Evolutionary conservation across 2,113 vertebrate species (phyloP), one percentile per base, ranked within the genome.

Genomic region (Cromileptes altivelis): DNA sequence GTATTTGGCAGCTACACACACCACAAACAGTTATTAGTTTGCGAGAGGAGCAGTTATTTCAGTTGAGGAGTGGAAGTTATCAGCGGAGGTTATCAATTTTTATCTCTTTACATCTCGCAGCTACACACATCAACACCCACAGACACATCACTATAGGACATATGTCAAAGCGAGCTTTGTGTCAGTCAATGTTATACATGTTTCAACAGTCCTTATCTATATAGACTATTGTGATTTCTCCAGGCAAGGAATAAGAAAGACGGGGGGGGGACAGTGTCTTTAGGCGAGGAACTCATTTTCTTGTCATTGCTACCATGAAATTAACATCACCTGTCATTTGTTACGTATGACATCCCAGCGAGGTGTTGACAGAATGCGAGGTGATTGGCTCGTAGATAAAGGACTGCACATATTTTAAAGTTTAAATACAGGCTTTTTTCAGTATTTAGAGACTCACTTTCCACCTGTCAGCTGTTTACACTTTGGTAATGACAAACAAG

Each of bases 251-350:
- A 70, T 68, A 55, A 68, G 5, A 68, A 17, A 75, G 53, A 80
- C 33, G 0, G 1, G 33, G 33, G 33, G 33, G 1, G 55, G 30
- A 47, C 53, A 8, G 2, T 60, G 23, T 53, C 90, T 77, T 7
- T 3, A 27, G 83, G 78, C 71, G 2, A 75, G 25, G 57, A 77
- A 60, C 56, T 84, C 18, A 86, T 89, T 80, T 71, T 78, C 62
- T n/a, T 74, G 82, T 87, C 86, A 55, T 2, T 62, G 14, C 60
- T 67, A 55, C 57, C 49, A 27, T 68, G 30, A 75, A 64, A 82
- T 74, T n/a, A 84, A 74, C 47, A n/a, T 62, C 58, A 8, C 18
- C 4, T 37, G 50, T 40, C 58, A 8, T 37, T 4, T 37, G 50
- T 40, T 53, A 40, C 9, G 13, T 15, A 25, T 14, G 40, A 69